Evolutionary conservation across 2,797 vertebrate genomes (phyloP), one percentile per base, ranked within the genome.

Genomic region (Siniperca obscura): DNA sequence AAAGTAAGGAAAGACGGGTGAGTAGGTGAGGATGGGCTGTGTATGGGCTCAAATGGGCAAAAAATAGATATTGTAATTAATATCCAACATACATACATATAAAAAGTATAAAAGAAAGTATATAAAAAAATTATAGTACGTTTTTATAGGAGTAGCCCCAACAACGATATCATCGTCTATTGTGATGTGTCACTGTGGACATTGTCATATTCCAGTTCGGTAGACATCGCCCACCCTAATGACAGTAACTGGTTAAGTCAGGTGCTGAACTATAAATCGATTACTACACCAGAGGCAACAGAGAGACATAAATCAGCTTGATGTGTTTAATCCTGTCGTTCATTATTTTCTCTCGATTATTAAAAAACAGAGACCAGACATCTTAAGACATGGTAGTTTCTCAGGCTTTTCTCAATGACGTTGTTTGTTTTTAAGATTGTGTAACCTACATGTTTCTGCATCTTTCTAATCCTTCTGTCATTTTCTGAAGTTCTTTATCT

Each of bases 401-500:
- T 65, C 14, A 62, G 12, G 27, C 27, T 27, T 27, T 27, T 27
- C 27, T 27, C 27, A 27, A 27, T 42, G 12, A 21, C 65, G 10
- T 52, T 2, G 7, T 50, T 53, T 9, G 7, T 50, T 73, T 75
- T 65, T 38, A 74, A 13, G 14, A 46, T 84, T 61, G 11, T 1
- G 21, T 55, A 73, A 55, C 3, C n/a, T 57, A 21, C 40, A 36
- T 52, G 2, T 59, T 61, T 16, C 17, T 64, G 27, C 0, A 30
- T 62, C 19, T 74, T 13, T 10, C 14, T 22, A 38, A 1, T 56
- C 42, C 12, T 0, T 52, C 22, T 65, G 17, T 72, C 52, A 22
- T n/a, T 61, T 38, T 25, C 53, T 88, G 42, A 81, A 71, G 86
- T 76, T 9, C 22, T 11, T 7, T 30, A 55, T 83, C 21, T 34